Evolutionary conservation across 2,888 invertebrate genomes (phyloP).

Genomic region (Diaperis boleti): DNA sequence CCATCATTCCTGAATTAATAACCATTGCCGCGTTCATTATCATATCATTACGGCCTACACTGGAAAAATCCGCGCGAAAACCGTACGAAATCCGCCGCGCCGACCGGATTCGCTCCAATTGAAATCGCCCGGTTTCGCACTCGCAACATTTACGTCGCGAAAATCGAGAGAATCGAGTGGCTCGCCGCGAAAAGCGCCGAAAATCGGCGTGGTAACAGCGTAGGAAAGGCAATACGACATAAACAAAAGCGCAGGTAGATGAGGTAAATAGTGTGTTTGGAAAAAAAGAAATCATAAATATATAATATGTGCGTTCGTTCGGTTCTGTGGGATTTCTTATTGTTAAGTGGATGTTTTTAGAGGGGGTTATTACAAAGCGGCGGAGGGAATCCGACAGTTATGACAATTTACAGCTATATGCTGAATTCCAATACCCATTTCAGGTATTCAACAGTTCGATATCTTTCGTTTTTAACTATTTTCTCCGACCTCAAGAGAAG

Average conservation of each 20-base stretch:
- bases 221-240: constrained; percentile 54
- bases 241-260: constrained; percentile 56
- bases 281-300: constrained; percentile 61
- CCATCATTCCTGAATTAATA: constrained; percentile 66
- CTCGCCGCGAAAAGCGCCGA: not conserved
- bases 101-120: not conserved
- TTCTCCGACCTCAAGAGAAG: constrained; percentile 5
- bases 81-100: not conserved
- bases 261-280: constrained; percentile 53
- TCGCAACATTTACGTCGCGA: not conserved
- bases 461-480: constrained; percentile 41
- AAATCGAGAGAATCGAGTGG: no score
- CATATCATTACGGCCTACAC: constrained; percentile 60
- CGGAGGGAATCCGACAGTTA: constrained; percentile 58
- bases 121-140: not conserved
- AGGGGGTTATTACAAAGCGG: constrained; percentile 55
- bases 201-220: constrained; percentile 44
- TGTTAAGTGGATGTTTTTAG: constrained; percentile 52
- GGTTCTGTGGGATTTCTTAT: constrained; percentile 58
- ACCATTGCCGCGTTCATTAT: constrained; percentile 61
- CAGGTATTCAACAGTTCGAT: constrained; percentile 52
- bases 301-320: constrained; percentile 62
- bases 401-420: constrained; percentile 59
- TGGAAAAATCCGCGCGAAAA: constrained; percentile 37
- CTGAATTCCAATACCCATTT: constrained; percentile 55